A percentile compares a stretch with the other conserved stretches of the same genome.
Evolutionary conservation across 2,113 vertebrate genomes (phyloP).

Genomic region (Clarias macrocephalus): DNA sequence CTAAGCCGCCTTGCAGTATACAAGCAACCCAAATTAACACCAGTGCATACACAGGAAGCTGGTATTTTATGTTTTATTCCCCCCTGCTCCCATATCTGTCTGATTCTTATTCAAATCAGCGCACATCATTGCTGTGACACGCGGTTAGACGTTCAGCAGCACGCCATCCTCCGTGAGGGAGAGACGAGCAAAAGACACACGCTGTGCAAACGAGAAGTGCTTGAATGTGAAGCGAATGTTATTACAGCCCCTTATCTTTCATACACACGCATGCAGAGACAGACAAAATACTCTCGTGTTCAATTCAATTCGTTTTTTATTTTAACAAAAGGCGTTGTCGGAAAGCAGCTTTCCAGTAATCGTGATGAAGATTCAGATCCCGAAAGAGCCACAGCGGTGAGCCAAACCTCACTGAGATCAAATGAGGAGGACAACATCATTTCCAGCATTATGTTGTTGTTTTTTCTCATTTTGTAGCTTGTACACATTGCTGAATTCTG

Average conservation of each 20-base stretch:
- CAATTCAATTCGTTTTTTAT: not conserved
- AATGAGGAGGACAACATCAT: not conserved
- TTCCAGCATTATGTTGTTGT: not conserved
- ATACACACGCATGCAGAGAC: not conserved
- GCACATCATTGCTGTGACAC: constrained; percentile 25
- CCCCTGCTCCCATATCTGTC: not conserved
- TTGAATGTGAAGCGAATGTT: not conserved
- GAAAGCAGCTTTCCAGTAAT: not conserved
- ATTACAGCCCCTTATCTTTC: not conserved
- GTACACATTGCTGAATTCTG: not conserved
- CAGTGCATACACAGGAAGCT: not conserved
- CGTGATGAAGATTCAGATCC: not conserved
- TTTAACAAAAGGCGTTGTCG: not conserved
- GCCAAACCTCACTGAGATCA: not conserved
- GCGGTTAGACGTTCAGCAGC: not conserved
- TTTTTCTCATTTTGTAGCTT: not conserved
- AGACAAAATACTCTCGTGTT: not conserved
- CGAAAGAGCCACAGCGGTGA: not conserved
- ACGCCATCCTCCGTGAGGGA: constrained; percentile 14
- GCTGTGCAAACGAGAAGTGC: not conserved
- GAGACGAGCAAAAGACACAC: constrained; percentile 4
- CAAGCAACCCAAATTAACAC: not conserved
- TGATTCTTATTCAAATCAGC: constrained; percentile 47
- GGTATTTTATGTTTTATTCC: not conserved
- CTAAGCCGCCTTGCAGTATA: too few species aligned